Conservation (phyloP, 1,140 invertebrate genomes). For the Drosophila lini region DNA sequence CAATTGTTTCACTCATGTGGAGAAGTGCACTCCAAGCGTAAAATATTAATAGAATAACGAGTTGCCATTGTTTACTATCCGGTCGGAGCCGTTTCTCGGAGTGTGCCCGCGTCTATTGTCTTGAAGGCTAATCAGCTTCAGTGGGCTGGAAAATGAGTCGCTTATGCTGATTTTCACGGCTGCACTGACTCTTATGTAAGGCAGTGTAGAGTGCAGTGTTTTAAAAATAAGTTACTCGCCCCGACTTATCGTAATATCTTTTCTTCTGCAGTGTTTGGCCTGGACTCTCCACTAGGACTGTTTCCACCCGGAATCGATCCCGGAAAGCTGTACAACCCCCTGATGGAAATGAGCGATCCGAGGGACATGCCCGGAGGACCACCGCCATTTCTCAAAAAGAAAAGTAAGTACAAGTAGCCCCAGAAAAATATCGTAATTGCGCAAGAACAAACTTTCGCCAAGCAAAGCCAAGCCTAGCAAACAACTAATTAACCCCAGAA, state of each 20-base stretch:
- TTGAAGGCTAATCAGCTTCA: constrained; percentile 49
- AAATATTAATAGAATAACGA: constrained; percentile 84
- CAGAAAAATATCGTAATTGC: constrained; percentile 6
- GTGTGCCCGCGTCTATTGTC: constrained; percentile 51
- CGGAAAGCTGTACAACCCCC: constrained; percentile 88
- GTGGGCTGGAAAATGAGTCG: constrained; percentile 71
- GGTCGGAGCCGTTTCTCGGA: constrained; percentile 28
- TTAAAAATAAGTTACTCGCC: constrained; percentile 27
- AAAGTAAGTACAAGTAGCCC: constrained; percentile 86
- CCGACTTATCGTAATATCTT: neutral
- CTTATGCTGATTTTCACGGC: constrained; percentile 51
- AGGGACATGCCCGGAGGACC: constrained; percentile 86
- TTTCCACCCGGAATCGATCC: constrained; percentile 90
- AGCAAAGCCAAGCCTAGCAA: constrained; percentile 51
- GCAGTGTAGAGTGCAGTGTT: constrained; percentile 21
- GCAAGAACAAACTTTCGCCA: constrained; percentile 47
- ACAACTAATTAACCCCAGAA: constrained; percentile 76
- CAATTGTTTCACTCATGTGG: constrained; percentile 82
- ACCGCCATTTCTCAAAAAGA: constrained; percentile 88
- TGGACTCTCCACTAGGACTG: constrained; percentile 89
- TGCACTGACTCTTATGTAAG: constrained; percentile 49
- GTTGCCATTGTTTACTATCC: constrained; percentile 73
- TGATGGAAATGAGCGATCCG: constrained; percentile 89
- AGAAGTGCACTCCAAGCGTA: constrained; percentile 76
- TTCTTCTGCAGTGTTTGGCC: constrained; percentile 88